phyloP scores from a whole-genome alignment of 2,797 vertebrate species.

The Anolis apletophallus region DNA sequence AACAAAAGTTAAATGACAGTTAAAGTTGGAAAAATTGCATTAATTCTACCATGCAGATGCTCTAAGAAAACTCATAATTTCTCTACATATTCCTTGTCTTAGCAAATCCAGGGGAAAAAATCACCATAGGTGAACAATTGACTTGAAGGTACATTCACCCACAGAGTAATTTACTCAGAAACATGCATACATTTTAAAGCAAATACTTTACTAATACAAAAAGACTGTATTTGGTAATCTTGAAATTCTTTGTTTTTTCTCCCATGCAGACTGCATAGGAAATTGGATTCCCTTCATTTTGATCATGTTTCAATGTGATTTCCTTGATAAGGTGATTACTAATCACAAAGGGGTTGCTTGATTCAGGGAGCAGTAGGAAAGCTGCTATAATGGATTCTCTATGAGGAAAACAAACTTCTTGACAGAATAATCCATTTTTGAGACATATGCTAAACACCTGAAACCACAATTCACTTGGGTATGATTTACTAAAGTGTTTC shows the following conservation, averaged over 20 bases:
- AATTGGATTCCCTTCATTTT: neutral
- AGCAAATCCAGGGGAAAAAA: too few relatives aligned
- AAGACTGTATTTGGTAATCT: neutral
- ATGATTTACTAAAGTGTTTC: conserved; percentile 14
- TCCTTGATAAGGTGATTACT: neutral
- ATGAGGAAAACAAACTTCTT: neutral
- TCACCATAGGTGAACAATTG: too few relatives aligned
- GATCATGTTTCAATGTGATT: neutral
- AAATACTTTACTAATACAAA: neutral
- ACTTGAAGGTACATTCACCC: too few relatives aligned
- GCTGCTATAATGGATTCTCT: neutral
- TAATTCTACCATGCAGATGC: too few relatives aligned
- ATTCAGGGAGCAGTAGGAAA: neutral
- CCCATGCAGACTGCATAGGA: neutral
- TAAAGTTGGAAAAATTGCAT: too few relatives aligned
- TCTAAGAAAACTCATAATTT: too few relatives aligned
- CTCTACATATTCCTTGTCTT: too few relatives aligned
- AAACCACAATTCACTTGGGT: neutral
- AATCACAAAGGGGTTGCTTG: neutral
- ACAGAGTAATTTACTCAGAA: neutral
- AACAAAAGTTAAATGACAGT: too few relatives aligned
- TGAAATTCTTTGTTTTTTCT: neutral
- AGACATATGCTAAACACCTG: neutral
- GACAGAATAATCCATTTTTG: neutral
- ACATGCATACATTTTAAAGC: neutral